phyloP scores from a whole-genome alignment of 1,140 invertebrate genomes.

The Oppia nitens region DNA sequence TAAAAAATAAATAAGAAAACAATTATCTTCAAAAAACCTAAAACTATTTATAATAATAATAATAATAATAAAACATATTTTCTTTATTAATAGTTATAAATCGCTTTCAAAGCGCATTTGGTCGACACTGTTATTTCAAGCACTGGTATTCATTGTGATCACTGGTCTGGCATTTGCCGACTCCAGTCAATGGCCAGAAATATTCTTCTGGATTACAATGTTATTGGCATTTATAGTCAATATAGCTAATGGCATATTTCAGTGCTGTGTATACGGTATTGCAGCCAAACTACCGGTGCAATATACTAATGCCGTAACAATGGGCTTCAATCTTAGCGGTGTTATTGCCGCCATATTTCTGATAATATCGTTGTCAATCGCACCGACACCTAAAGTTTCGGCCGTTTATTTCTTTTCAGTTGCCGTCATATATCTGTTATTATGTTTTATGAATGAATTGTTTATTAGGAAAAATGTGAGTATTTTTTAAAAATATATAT shows the following conservation, averaged over 20 bases:
- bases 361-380: not conserved
- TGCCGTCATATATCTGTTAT: not conserved
- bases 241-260: slow-evolving; percentile 48
- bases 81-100: slow-evolving; percentile 47
- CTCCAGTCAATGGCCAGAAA: slow-evolving; percentile 47
- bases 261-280: slow-evolving; percentile 91
- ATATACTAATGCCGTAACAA: slow-evolving; percentile 61
- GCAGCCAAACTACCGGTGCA: slow-evolving; percentile 74
- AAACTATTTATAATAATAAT: not conserved
- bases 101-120: not conserved
- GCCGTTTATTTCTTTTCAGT: slow-evolving; percentile 11
- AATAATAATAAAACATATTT: not conserved
- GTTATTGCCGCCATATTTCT: not conserved
- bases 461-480: slow-evolving; percentile 3
- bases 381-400: not conserved
- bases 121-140: slow-evolving; percentile 50
- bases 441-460: slow-evolving; percentile 5
- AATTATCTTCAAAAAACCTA: not conserved
- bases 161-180: slow-evolving; percentile 79
- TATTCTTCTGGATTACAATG: slow-evolving; percentile 84
- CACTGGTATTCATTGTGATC: slow-evolving; percentile 69
- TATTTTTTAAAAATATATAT: not conserved
- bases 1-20: slow-evolving; percentile 18
- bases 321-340: slow-evolving; percentile 5
- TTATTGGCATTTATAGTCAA: slow-evolving; percentile 67